Base-by-base conservation (phyloP, 2,888 invertebrate species). In the Camptogramma bilineatum region DNA sequence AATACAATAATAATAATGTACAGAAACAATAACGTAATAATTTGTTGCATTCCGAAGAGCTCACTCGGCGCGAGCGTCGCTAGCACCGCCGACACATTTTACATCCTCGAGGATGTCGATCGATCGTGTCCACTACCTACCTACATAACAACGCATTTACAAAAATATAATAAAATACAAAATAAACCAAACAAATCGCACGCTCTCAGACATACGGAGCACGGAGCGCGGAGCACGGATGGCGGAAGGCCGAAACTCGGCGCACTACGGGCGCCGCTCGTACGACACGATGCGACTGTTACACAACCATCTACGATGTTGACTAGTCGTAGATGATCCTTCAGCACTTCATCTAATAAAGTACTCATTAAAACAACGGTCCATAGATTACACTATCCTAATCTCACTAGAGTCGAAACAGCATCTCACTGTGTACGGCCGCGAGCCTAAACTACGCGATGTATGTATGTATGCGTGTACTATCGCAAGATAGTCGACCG, bases 1-100 rank as follows among this genome's bases (percentile, higher is more conserved):
- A 84, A 88, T 82, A 84, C 79, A 79, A 80, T 79, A 77, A 82
- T 84, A 83, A 80, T 83, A 85, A 87, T 89, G 80, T 89, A 88
- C 87, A 87, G 80, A 85, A 86, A 86, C 80, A 85, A 84, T 83
- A 84, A 85, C 83, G 79, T 75, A 75, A 72, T 75, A 77, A 79
- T 74, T 75, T 72, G 74, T 73, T 71, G 74, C 73, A 69, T 72
- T 63, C 72, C 62, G 54, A 61, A 28, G 24, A 55, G 62, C 55
- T 52, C 62, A 19, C 24, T 31, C 56, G 5, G 24, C 52, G 56
- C 50, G 39, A 39, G 47, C 50, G 19, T 16, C 24, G 16, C 61
- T 82, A 85, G 84, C 84, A 85, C 85, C 85, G 78, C 79, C 80
- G 73, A 79, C 76, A 74, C 16, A 80, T 83, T 82, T n/a, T 82